These are phyloP conservation scores for Catostomus latipinnis DNA, from an alignment of 2,797 vertebrate genomes.

Conservation along the genomic window DNA sequence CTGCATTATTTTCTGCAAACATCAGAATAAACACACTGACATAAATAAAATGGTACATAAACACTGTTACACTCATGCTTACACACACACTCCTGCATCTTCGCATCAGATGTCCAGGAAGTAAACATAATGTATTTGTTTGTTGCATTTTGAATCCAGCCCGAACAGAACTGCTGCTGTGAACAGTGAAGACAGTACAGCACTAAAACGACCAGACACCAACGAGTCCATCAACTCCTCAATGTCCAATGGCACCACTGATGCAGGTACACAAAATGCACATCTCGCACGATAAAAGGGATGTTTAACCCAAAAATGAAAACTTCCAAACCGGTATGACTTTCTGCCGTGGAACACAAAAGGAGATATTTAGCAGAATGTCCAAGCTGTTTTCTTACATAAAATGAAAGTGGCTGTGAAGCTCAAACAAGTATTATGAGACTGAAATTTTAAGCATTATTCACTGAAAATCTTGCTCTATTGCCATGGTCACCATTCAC, in stretches of 20 bases:
- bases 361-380: too few species aligned
- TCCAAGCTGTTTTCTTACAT: too few species aligned
- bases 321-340: too few species aligned
- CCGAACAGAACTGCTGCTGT: slow-evolving; percentile 84
- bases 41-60: slow-evolving; percentile 16
- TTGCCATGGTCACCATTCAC: too few species aligned
- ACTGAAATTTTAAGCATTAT: too few species aligned
- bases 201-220: slow-evolving; percentile 91
- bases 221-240: slow-evolving; percentile 94
- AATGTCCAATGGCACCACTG: slow-evolving; percentile 97
- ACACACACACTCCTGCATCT: neutral
- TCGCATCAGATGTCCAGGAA: neutral
- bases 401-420: too few species aligned
- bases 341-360: too few species aligned
- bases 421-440: too few species aligned
- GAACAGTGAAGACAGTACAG: slow-evolving; percentile 83
- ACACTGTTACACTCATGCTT: slow-evolving; percentile 5
- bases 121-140: neutral
- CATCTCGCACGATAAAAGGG: neutral
- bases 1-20: neutral
- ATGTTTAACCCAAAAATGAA: too few species aligned
- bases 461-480: too few species aligned
- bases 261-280: slow-evolving; percentile 81
- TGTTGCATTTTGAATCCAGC: slow-evolving; percentile 66
- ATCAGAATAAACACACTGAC: slow-evolving; percentile 13